Evolutionary conservation across 2,888 invertebrate genomes (phyloP), one percentile per base, ranked within the genome.

Genomic region (Drosophila fulvimacula): DNA sequence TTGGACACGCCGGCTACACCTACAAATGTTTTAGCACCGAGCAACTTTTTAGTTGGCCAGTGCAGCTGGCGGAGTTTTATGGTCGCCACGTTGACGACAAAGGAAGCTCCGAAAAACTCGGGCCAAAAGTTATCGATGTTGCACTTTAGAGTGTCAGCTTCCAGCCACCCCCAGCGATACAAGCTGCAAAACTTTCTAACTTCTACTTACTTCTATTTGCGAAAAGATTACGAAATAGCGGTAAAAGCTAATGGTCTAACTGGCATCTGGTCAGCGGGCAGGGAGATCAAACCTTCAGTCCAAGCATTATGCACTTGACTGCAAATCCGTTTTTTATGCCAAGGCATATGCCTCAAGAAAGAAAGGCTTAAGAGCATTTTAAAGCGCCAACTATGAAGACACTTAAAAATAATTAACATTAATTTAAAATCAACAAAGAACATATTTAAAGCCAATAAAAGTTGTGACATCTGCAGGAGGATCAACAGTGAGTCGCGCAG

Each of bases 61-160:
- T 39, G 10, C 55, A 32, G 39, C 38, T 58, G 53, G 39, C 13
- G 10, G 49, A 76, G 57, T 76, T 76, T 76, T 76, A 79, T 71
- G 76, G 80, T 46, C 72, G 67, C 62, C 59, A 57, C 61, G 61
- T 59, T 56, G 76, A 75, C 70, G 67, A 79, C 80, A 79, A 71
- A 79, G 71, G 60, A 52, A 79, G 58, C 72, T 48, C 9, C 34
- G 48, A 51, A 51, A 51, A 69, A 70, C 61, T 76, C 42, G 21
- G 48, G 48, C 82, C 56, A 73, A 67, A 85, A 85, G 82, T 79
- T 88, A 88, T 88, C 82, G 86, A 82, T 88, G 81, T 68, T 85
- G 85, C 81, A 85, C 88, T 85, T 82, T 66, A 61, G 51, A 66
- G 69, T 69, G 78, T 62, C 77, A 62, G 79, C 82, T 75, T 64